Evolutionary conservation across 2,113 vertebrate species (phyloP).

Genomic region (Sterrhoptilus dennistouni): DNA sequence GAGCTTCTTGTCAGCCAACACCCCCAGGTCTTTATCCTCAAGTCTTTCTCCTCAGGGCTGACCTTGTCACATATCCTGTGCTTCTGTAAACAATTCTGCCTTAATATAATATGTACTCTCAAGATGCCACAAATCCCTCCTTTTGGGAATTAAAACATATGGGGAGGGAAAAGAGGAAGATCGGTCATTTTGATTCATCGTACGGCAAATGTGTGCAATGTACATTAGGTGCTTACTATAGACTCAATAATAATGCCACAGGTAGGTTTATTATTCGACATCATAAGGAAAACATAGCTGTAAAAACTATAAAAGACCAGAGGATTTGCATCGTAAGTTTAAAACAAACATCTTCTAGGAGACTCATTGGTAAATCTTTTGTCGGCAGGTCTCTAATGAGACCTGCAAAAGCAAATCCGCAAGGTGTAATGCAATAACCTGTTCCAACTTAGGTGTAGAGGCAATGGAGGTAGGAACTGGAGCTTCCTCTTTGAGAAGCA

Average conservation of each 20-base stretch:
- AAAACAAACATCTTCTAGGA: neutral
- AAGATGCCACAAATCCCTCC: neutral
- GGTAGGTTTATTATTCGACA: conserved; percentile 22
- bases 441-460: neutral
- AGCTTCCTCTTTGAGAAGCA: neutral
- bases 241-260: conserved; percentile 38
- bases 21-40: neutral
- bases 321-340: neutral
- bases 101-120: neutral
- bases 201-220: neutral
- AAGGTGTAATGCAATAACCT: neutral
- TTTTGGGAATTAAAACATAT: conserved; percentile 22
- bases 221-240: conserved; percentile 57
- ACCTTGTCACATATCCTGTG: neutral
- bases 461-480: neutral
- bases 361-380: neutral
- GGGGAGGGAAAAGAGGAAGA: neutral
- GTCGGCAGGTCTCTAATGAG: neutral
- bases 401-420: neutral
- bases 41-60: neutral
- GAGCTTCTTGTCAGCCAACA: neutral
- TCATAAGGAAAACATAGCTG: neutral
- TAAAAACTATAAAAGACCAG: neutral
- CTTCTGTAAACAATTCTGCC: neutral
- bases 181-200: conserved; percentile 48